A percentile compares a stretch with the other conserved stretches of the same genome.
Evolutionary conservation across 2,797 vertebrate species (phyloP).

Genomic region (Protosalanx chinensis): DNA sequence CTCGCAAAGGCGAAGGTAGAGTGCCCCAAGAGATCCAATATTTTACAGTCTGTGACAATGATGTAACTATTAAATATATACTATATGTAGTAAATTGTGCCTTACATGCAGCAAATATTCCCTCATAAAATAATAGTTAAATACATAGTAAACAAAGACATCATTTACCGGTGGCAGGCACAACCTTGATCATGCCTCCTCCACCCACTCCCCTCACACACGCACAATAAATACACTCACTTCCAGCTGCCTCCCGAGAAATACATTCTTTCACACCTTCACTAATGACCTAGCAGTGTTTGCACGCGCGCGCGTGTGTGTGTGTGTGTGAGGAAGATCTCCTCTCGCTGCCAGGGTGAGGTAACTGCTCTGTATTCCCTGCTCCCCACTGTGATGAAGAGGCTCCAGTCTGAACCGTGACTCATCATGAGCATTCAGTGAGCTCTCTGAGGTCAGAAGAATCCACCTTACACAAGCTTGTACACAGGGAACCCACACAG

Average conservation of each 20-base stretch:
- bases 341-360: slow-evolving; percentile 10
- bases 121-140: too few relatives aligned
- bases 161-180: too few relatives aligned
- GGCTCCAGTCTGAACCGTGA: slow-evolving; percentile 62
- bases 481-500: neutral
- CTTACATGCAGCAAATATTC: too few relatives aligned
- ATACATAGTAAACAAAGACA: too few relatives aligned
- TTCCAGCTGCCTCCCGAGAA: neutral
- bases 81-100: too few relatives aligned
- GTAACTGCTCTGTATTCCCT: slow-evolving; percentile 53
- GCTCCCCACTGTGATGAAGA: slow-evolving; percentile 54
- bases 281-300: neutral
- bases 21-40: too few relatives aligned
- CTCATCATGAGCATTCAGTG: slow-evolving; percentile 58
- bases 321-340: neutral
- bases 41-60: too few relatives aligned
- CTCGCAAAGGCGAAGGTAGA: too few relatives aligned
- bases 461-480: slow-evolving; percentile 7
- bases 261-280: neutral
- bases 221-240: neutral
- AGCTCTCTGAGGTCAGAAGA: slow-evolving; percentile 61
- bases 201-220: neutral
- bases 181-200: too few relatives aligned
- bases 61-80: too few relatives aligned
- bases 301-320: slow-evolving; percentile 6